These are phyloP conservation scores for Eolophus roseicapilla DNA, from an alignment of 2,113 vertebrate genomes.

Conservation along the genomic window DNA sequence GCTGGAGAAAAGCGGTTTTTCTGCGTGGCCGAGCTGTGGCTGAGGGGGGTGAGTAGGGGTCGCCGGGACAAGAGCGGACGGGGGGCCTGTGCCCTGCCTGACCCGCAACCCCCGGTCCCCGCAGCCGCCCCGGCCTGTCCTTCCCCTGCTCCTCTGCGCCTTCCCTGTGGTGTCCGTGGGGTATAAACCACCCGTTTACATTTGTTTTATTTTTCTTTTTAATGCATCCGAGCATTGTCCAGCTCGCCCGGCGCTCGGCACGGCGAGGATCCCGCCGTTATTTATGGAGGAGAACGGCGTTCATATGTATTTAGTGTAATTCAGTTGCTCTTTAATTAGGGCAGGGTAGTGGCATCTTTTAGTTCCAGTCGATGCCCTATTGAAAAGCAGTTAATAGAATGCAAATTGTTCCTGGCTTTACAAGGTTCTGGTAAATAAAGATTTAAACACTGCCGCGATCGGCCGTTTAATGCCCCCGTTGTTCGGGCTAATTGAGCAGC, in stretches of 20 bases:
- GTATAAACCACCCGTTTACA: not conserved
- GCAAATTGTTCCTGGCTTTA: constrained; percentile 93
- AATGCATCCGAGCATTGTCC: not conserved
- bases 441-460: constrained; percentile 90
- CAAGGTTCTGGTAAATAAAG: constrained; percentile 94
- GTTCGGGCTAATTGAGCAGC: constrained; percentile 88
- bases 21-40: not conserved
- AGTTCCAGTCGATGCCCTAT: constrained; percentile 95
- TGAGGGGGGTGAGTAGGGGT: not conserved
- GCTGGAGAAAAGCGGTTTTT: not conserved
- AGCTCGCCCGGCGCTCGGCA: not conserved
- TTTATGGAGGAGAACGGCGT: constrained; percentile 59
- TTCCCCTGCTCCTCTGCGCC: not conserved
- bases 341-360: constrained; percentile 89
- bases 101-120: not conserved
- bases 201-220: not conserved
- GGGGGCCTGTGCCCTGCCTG: not conserved
- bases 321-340: constrained; percentile 90
- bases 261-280: constrained; percentile 31
- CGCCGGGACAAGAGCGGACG: not conserved
- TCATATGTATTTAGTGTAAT: constrained; percentile 79
- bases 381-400: constrained; percentile 97
- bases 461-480: constrained; percentile 89
- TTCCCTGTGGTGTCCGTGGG: not conserved
- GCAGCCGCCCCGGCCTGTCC: not conserved